Evolutionary conservation across 1,140 invertebrate species (phyloP), one percentile per base, ranked within the genome.

Genomic region (Epicauta chinensis): DNA sequence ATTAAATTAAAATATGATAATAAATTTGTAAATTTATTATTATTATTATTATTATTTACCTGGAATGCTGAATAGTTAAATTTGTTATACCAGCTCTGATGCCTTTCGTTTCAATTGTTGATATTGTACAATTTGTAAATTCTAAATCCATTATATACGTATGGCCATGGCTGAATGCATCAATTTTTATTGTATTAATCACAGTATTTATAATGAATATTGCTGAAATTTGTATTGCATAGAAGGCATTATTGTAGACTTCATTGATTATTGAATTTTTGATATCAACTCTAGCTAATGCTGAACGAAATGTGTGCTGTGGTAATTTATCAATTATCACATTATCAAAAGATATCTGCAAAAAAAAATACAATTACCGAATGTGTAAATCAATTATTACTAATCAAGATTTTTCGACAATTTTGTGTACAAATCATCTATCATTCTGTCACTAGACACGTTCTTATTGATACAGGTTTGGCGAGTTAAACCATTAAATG

Each of bases 271-370:
- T 69, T 11, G 81, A 74, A 47, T 77, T 70, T 30, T 75, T 71
- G 65, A 89, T 75, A 10, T 69, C 69, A 32, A 89, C 74, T 39
- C 79, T 76, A 0, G 79, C 78, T 5, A 79, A 74, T 1, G 76
- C 77, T 1, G 82, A 83, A 17, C 79, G 77, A 56, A 89, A 88
- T 0, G 80, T 75, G 42, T 74, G 72, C 9, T 67, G 66, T 15
- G 81, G 79, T 32, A 87, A 63, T 58, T 78, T 75, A 12, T 74
- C 64, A 11, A 83, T 73, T 43, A 68, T 72, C 2, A 84, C 75
- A 54, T 78, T 80, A 58, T 77, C 77, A 70, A 87, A 75, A 52
- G 75, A 70, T 60, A 87, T 81, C 84, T 86, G 73, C n/a, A n/a
- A n/a, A n/a, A n/a, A n/a, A n/a, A n/a, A n/a, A n/a, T n/a, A n/a